Percentiles rank a stretch among this genome's conserved stretches.
Evolutionary conservation across 2,888 invertebrate genomes (phyloP).

Genomic region (Atrina japonica): DNA sequence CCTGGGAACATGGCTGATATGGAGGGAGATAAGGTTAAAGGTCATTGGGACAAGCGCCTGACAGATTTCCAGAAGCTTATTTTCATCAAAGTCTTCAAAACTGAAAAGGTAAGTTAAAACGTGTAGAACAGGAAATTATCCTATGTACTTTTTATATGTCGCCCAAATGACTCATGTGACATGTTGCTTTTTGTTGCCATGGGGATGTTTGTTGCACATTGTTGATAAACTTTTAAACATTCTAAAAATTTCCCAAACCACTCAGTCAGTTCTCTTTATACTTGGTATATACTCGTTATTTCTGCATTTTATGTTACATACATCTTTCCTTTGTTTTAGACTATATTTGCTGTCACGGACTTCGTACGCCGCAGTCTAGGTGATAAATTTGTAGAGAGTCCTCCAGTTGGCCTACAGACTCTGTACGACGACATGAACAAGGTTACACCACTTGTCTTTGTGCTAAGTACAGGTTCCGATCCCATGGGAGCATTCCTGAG

Average conservation of each 20-base stretch:
- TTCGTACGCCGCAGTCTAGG: constrained; percentile 91
- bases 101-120: constrained; percentile 84
- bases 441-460: constrained; percentile 90
- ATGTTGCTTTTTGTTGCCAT: too few relatives aligned
- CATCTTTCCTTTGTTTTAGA: constrained; percentile 73
- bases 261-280: too few relatives aligned
- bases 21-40: constrained; percentile 67
- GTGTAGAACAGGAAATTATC: too few relatives aligned
- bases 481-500: constrained; percentile 81
- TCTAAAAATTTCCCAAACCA: too few relatives aligned
- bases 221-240: too few relatives aligned
- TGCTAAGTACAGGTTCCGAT: constrained; percentile 90
- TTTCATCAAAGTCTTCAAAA: constrained; percentile 88
- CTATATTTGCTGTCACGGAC: constrained; percentile 90
- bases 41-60: constrained; percentile 86
- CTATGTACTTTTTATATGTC: too few relatives aligned
- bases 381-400: constrained; percentile 90
- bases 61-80: constrained; percentile 90
- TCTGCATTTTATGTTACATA: too few relatives aligned
- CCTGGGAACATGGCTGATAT: constrained; percentile 50
- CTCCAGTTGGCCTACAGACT: constrained; percentile 84
- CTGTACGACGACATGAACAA: constrained; percentile 81
- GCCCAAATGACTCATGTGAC: too few relatives aligned
- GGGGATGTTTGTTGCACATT: too few relatives aligned
- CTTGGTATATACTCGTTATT: too few relatives aligned